Evolutionary conservation across 2,888 invertebrate genomes (phyloP).

Genomic region (Drosophila anomelani): DNA sequence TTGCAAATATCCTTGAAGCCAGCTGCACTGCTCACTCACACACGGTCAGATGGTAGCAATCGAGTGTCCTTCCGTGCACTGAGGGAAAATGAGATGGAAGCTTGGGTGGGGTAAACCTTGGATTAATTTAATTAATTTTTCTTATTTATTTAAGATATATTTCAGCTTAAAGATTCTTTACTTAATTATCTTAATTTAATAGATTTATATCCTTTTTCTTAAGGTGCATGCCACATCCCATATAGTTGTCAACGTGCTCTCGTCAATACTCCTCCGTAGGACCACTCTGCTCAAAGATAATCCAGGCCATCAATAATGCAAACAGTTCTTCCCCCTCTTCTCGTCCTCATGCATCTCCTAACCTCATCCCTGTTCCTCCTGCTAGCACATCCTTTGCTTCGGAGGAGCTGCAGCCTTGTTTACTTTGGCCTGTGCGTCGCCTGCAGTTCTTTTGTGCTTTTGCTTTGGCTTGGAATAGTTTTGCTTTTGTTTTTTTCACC

Average conservation of each 20-base stretch:
- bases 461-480: constrained; percentile 39
- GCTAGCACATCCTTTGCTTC: constrained; percentile 1
- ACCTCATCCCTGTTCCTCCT: neutral
- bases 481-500: constrained; percentile 44
- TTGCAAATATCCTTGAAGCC: constrained; percentile 77
- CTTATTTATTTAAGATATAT: neutral
- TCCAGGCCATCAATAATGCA: constrained; percentile 78
- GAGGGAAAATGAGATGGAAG: neutral
- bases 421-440: constrained; percentile 42
- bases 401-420: constrained; percentile 52
- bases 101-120: no score
- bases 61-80: constrained; percentile 11
- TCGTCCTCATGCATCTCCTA: neutral
- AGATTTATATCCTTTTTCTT: neutral
- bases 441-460: constrained; percentile 42
- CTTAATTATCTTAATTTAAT: no score
- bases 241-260: constrained; percentile 63
- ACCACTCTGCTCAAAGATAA: constrained; percentile 64
- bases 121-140: neutral
- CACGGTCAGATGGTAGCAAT: constrained; percentile 17
- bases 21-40: constrained; percentile 50
- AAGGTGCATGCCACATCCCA: constrained; percentile 22
- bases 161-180: neutral
- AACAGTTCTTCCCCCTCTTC: constrained; percentile 59
- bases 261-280: constrained; percentile 53